phyloP scores from a whole-genome alignment of 1,140 invertebrate genomes.

The Nasonia vitripennis region DNA sequence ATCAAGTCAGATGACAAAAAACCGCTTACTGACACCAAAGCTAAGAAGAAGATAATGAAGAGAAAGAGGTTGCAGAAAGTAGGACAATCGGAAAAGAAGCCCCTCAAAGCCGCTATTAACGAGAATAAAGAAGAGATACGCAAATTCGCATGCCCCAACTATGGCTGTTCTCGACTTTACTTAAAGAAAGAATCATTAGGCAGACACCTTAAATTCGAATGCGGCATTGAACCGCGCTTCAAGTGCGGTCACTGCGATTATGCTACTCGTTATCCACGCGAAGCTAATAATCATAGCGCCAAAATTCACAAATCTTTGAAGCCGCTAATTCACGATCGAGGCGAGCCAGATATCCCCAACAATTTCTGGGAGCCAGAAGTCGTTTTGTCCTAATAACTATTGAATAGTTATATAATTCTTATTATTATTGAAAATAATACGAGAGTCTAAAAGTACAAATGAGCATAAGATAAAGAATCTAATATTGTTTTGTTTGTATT shows the following conservation, averaged over 20 bases:
- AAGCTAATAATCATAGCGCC: neutral
- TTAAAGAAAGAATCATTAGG: slow-evolving; percentile 69
- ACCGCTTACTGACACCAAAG: neutral
- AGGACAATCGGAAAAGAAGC: neutral
- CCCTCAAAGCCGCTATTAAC: neutral
- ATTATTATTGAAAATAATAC: neutral
- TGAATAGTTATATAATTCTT: neutral
- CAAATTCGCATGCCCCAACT: slow-evolving; percentile 62
- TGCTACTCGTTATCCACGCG: neutral
- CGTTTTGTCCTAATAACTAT: neutral
- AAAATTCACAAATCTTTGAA: neutral
- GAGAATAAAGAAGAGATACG: slow-evolving; percentile 40
- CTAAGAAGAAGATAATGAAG: neutral
- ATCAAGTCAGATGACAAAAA: neutral
- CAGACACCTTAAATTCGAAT: slow-evolving; percentile 75
- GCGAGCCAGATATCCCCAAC: neutral
- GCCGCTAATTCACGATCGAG: neutral
- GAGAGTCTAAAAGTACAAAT: neutral
- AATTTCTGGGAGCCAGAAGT: neutral
- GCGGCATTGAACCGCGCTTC: slow-evolving; percentile 67
- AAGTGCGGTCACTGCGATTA: slow-evolving; percentile 1
- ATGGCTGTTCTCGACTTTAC: slow-evolving; percentile 69
- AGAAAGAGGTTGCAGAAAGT: neutral
- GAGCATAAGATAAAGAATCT: neutral
- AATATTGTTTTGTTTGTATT: neutral